Percentiles rank a stretch among this genome's conserved stretches.
These are phyloP conservation scores for Sarcophaga subvicina DNA, from an alignment of 2,888 invertebrate genomes.

Conservation along the genomic window DNA sequence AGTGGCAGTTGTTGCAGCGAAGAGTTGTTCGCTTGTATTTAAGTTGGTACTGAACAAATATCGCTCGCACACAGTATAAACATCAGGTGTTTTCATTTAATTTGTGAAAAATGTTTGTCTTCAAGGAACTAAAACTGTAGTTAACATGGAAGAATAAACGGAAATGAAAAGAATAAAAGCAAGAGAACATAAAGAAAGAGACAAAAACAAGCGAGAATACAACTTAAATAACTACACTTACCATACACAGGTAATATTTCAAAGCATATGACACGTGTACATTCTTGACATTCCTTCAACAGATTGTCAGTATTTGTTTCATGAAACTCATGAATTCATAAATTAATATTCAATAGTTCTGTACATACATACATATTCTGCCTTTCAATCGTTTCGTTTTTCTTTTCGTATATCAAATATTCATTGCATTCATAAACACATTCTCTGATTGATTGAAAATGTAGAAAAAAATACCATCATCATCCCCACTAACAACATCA, in stretches of 20 bases:
- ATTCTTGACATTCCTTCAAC: neutral
- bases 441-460: neutral
- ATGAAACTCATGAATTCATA: slow-evolving; percentile 17
- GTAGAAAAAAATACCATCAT: neutral
- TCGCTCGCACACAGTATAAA: slow-evolving; percentile 64
- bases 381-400: neutral
- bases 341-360: slow-evolving; percentile 12
- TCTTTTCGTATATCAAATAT: neutral
- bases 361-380: too few species aligned
- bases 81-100: slow-evolving; percentile 81
- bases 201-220: slow-evolving; percentile 3
- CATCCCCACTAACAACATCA: neutral
- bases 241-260: too few species aligned
- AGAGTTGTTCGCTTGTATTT: slow-evolving; percentile 14
- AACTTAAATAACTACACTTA: slow-evolving; percentile 15
- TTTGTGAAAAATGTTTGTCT: slow-evolving; percentile 79
- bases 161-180: slow-evolving; percentile 25
- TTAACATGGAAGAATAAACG: slow-evolving; percentile 32
- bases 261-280: neutral
- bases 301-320: neutral
- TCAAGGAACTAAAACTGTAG: slow-evolving; percentile 59
- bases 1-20: neutral
- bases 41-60: slow-evolving; percentile 62
- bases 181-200: slow-evolving; percentile 12
- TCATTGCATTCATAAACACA: slow-evolving; percentile 12